phyloP scores from a whole-genome alignment of 35 echinoderm and acorn worm genomes.

The Ophiothrix spiculata region DNA sequence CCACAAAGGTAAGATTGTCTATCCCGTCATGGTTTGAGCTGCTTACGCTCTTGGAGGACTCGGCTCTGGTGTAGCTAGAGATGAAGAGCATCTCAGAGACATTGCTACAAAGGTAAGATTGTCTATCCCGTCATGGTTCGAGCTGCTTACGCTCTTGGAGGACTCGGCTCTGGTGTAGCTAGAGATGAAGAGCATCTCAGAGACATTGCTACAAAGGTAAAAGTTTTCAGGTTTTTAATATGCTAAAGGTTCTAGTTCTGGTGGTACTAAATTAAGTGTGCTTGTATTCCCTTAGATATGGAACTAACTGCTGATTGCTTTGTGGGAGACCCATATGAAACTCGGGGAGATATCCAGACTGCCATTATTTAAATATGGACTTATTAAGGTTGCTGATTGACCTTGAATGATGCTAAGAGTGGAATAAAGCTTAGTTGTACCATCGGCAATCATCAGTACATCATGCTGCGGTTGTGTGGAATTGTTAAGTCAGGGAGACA shows the following conservation, averaged over 20 bases:
- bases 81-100: constrained; percentile 53
- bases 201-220: constrained; percentile 76
- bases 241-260: constrained; percentile 48
- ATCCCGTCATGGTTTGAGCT: constrained; percentile 95
- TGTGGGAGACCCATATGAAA: too few relatives aligned
- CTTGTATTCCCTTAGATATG: too few relatives aligned
- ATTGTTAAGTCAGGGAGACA: too few relatives aligned
- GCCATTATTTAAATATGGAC: too few relatives aligned
- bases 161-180: constrained; percentile 92
- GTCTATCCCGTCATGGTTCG: constrained; percentile 95
- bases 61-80: constrained; percentile 83
- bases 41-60: constrained; percentile 94
- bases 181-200: constrained; percentile 51
- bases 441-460: too few relatives aligned
- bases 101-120: constrained; percentile 86
- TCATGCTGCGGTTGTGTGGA: too few relatives aligned
- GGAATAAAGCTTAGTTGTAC: too few relatives aligned
- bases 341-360: too few relatives aligned
- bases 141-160: constrained; percentile 94
- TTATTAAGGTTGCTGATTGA: too few relatives aligned
- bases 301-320: too few relatives aligned
- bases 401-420: too few relatives aligned
- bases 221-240: constrained; percentile 63
- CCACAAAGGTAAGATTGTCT: constrained; percentile 89
- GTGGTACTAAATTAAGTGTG: too few relatives aligned